Conservation (phyloP, 2,113 vertebrate species). For the Larimichthys polyactis region DNA sequence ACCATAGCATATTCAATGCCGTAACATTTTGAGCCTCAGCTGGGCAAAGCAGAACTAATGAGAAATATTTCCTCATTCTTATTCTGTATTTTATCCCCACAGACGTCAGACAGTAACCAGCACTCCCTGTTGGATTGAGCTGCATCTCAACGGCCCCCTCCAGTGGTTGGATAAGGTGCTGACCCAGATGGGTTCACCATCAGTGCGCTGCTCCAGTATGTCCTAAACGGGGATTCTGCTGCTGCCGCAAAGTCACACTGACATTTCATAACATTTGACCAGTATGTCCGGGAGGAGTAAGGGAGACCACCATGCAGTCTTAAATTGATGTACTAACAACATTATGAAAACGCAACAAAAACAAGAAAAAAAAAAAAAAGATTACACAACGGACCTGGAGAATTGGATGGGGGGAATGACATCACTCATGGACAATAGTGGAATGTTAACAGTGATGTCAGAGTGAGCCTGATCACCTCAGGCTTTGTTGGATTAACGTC, state of each 20-base stretch:
- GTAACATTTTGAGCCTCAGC: not conserved
- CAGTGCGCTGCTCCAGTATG: slow-evolving; percentile 99
- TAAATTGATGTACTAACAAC: slow-evolving; percentile 46
- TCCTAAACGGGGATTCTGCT: slow-evolving; percentile 84
- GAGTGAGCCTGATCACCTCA: slow-evolving; percentile 28
- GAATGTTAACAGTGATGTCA: slow-evolving; percentile 53
- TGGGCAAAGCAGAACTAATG: not conserved
- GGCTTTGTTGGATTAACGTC: slow-evolving; percentile 43
- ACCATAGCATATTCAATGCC: not conserved
- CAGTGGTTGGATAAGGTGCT: slow-evolving; percentile 99
- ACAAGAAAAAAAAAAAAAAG: slow-evolving; percentile 8
- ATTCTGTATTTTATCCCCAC: slow-evolving; percentile 31
- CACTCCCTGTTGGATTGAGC: slow-evolving; percentile 99
- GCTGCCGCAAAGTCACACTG: slow-evolving; percentile 36
- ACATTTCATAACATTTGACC: slow-evolving; percentile 55
- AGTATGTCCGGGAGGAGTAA: slow-evolving; percentile 25
- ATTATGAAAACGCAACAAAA: slow-evolving; percentile 30
- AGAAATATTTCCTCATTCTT: not conserved
- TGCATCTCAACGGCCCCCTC: slow-evolving; percentile 97
- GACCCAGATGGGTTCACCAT: slow-evolving; percentile 99
- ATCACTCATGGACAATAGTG: slow-evolving; percentile 30
- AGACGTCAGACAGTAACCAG: slow-evolving; percentile 98
- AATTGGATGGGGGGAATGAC: slow-evolving; percentile 13
- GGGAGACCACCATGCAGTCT: slow-evolving; percentile 55
- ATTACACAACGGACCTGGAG: slow-evolving; percentile 20